phyloP scores from a whole-genome alignment of 2,113 vertebrate genomes.

The Rhinogobius similis region DNA sequence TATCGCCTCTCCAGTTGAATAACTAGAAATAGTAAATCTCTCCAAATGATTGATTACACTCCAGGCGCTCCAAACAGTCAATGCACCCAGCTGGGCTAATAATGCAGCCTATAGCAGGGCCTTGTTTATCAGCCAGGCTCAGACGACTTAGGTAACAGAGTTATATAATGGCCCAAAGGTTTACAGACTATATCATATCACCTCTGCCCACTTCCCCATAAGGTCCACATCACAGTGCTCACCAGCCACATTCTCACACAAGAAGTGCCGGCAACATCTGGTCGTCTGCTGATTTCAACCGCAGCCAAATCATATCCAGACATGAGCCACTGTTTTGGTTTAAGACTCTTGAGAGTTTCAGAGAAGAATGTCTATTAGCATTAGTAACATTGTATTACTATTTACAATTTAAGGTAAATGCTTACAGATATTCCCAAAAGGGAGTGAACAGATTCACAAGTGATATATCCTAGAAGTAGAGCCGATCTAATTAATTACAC shows the following conservation, averaged over 20 bases:
- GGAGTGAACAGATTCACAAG: background rate
- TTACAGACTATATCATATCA: conserved; percentile 16
- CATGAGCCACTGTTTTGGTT: conserved; percentile 22
- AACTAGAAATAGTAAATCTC: conserved; percentile 3
- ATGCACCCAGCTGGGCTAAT: conserved; percentile 14
- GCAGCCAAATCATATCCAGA: conserved; percentile 23
- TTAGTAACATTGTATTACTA: background rate
- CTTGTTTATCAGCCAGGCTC: conserved; percentile 32
- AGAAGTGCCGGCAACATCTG: conserved; percentile 44
- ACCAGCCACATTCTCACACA: background rate
- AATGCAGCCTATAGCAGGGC: background rate
- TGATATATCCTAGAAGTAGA: background rate
- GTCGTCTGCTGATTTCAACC: conserved; percentile 31
- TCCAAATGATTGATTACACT: conserved; percentile 31
- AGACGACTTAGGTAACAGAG: conserved; percentile 38
- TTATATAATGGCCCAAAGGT: conserved; percentile 40
- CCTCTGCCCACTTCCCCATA: conserved; percentile 9
- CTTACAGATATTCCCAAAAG: background rate
- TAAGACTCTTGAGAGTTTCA: conserved; percentile 11
- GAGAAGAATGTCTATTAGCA: conserved; percentile 32
- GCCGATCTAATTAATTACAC: background rate
- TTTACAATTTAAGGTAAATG: background rate
- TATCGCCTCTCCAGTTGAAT: conserved; percentile 21
- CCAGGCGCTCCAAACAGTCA: conserved; percentile 8
- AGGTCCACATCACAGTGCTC: conserved; percentile 15